Evolutionary conservation across 2,888 invertebrate genomes (phyloP).

Genomic region (Caenorhabditis angaria): DNA sequence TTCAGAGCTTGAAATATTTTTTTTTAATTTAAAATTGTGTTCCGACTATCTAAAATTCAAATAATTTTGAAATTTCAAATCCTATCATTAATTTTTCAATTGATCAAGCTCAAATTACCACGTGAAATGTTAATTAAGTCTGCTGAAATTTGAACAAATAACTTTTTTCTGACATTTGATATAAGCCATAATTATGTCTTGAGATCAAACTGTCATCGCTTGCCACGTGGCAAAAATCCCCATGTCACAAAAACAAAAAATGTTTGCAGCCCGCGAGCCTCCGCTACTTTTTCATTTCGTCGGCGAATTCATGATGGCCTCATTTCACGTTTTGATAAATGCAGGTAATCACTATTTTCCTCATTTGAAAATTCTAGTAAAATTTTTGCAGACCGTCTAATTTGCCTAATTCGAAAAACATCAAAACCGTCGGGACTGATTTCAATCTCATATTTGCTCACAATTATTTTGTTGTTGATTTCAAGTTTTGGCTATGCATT

Average conservation of each 20-base stretch:
- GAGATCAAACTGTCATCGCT: not conserved
- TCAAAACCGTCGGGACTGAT: constrained; percentile 14
- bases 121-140: too few relatives aligned
- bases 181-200: too few relatives aligned
- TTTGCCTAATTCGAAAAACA: constrained; percentile 6
- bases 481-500: constrained; percentile 7
- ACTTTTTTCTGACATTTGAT: too few relatives aligned
- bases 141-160: too few relatives aligned
- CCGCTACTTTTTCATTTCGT: not conserved
- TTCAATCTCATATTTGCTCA: constrained; percentile 5
- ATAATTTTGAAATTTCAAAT: too few relatives aligned
- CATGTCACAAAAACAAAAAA: too few relatives aligned
- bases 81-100: too few relatives aligned
- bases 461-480: constrained; percentile 5
- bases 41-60: too few relatives aligned
- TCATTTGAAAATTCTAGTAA: not conserved
- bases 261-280: not conserved
- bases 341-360: constrained; percentile 8
- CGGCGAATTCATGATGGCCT: constrained; percentile 19
- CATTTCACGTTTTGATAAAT: constrained; percentile 22
- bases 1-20: too few relatives aligned
- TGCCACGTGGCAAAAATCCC: not conserved
- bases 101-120: too few relatives aligned
- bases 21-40: too few relatives aligned
- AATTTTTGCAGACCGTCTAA: constrained; percentile 17